These are phyloP conservation scores for Drosophila kanekoi DNA, from an alignment of 2,888 invertebrate genomes.

Conservation along the genomic window DNA sequence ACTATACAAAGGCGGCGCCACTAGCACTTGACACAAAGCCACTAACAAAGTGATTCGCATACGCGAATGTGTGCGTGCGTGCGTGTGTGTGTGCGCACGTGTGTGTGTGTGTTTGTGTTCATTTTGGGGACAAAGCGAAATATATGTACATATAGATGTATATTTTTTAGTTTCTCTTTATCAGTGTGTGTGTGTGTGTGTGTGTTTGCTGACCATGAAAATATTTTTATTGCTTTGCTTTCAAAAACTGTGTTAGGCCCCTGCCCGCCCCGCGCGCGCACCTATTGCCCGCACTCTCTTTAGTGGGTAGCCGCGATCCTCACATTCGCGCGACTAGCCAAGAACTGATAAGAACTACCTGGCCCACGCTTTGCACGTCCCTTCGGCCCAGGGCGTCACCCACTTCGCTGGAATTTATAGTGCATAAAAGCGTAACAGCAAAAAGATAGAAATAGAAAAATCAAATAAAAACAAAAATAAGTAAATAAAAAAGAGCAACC, in stretches of 20 bases:
- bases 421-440: constrained; percentile 8
- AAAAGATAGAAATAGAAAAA: constrained; percentile 26
- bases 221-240: constrained; percentile 59
- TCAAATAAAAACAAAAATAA: constrained; percentile 1
- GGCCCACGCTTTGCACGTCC: background rate
- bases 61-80: background rate
- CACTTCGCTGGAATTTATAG: constrained; percentile 27
- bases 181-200: background rate
- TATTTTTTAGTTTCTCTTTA: constrained; percentile 18
- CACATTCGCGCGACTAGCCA: constrained; percentile 1
- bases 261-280: background rate
- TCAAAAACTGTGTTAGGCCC: constrained; percentile 18
- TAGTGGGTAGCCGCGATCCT: constrained; percentile 1
- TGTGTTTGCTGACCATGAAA: constrained; percentile 48
- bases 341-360: constrained; percentile 7
- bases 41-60: constrained; percentile 28
- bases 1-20: constrained; percentile 12
- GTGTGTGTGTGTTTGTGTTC: constrained; percentile 6
- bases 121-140: constrained; percentile 48
- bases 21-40: constrained; percentile 28
- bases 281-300: background rate
- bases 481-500: constrained; percentile 15
- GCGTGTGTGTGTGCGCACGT: background rate
- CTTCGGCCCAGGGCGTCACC: constrained; percentile 1
- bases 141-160: background rate